These are phyloP conservation scores for Telenomus remus DNA, from an alignment of 1,140 invertebrate genomes.

Conservation along the genomic window DNA sequence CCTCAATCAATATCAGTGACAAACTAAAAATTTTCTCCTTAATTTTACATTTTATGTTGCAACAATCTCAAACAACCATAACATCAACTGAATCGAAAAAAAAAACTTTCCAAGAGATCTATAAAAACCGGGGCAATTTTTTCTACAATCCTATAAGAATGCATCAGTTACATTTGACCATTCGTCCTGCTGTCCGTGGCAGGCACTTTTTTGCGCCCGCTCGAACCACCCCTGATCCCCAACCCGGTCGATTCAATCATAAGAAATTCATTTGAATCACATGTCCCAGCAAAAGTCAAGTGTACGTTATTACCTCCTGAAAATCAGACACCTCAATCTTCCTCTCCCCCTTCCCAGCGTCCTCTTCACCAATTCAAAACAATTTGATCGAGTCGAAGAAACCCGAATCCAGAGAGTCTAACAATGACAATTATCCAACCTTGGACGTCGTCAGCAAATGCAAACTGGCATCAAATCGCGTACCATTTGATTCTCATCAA, in stretches of 20 bases:
- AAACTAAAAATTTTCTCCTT: too few relatives aligned
- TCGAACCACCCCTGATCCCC: conserved; percentile 17
- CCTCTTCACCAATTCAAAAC: conserved; percentile 1
- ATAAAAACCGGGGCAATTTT: too few relatives aligned
- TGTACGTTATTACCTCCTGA: conserved; percentile 40
- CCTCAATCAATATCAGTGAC: neutral
- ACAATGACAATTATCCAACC: too few relatives aligned
- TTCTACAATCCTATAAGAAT: conserved; percentile 21
- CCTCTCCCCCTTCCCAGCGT: conserved; percentile 30
- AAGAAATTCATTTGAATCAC: conserved; percentile 48
- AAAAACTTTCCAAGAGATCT: too few relatives aligned
- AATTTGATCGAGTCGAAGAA: too few relatives aligned
- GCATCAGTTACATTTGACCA: conserved; percentile 23
- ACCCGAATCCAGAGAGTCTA: too few relatives aligned
- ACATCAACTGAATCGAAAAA: too few relatives aligned
- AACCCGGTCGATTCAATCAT: conserved; percentile 34
- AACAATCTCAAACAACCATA: too few relatives aligned
- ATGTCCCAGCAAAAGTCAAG: conserved; percentile 33
- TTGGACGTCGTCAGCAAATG: too few relatives aligned
- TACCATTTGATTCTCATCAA: too few relatives aligned
- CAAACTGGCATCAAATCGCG: too few relatives aligned
- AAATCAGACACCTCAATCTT: conserved; percentile 25
- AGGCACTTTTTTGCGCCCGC: conserved; percentile 2
- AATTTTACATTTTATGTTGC: too few relatives aligned
- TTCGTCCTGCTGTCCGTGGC: conserved; percentile 25